Evolutionary conservation across 2,113 vertebrate genomes (phyloP).

Genomic region (Siniperca chuatsi): DNA sequence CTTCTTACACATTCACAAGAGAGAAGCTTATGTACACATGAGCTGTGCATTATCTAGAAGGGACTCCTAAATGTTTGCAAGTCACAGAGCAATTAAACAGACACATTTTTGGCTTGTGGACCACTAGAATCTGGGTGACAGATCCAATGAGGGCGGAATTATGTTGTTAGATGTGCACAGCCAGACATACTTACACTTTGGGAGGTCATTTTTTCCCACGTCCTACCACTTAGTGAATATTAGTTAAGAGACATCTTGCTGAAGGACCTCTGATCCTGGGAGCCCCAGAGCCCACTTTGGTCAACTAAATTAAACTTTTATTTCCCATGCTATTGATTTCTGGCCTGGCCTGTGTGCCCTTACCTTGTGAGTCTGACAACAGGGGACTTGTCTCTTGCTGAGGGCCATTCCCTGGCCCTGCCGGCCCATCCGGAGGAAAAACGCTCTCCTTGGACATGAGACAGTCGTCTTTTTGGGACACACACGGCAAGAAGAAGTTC

Average conservation of each 20-base stretch:
- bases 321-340: background rate
- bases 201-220: background rate
- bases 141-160: background rate
- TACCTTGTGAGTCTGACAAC: slow-evolving; percentile 86
- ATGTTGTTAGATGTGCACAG: background rate
- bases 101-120: background rate
- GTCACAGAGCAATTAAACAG: background rate
- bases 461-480: slow-evolving; percentile 83
- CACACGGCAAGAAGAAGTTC: slow-evolving; percentile 56
- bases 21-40: slow-evolving; percentile 1
- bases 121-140: background rate
- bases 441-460: slow-evolving; percentile 94
- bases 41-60: background rate
- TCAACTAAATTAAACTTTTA: background rate
- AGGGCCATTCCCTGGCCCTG: slow-evolving; percentile 83
- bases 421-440: slow-evolving; percentile 88
- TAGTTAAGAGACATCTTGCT: background rate
- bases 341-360: slow-evolving; percentile 59
- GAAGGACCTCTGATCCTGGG: background rate
- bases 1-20: slow-evolving; percentile 1
- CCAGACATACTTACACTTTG: background rate
- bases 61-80: background rate
- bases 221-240: background rate
- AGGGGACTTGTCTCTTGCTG: slow-evolving; percentile 84
- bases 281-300: background rate